These are phyloP conservation scores for Anoplophora glabripennis DNA, from an alignment of 1,140 invertebrate species.

Conservation along the genomic window DNA sequence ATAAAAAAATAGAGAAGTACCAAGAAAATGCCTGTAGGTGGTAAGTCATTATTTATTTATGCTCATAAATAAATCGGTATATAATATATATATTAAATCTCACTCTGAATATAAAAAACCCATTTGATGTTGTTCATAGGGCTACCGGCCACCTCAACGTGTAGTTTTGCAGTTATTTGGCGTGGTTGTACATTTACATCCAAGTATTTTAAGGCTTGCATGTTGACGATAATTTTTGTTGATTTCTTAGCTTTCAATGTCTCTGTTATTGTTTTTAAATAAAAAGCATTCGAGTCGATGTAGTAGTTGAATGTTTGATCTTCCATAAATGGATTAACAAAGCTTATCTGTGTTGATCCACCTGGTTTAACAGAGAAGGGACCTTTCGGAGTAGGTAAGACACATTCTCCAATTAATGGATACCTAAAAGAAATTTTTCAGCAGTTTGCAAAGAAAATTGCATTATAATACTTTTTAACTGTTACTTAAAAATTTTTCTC, in stretches of 20 bases:
- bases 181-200: too few relatives aligned
- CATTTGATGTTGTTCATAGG: conserved; percentile 1
- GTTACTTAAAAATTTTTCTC: too few relatives aligned
- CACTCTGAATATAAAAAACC: conserved; percentile 12
- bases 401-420: conserved; percentile 29
- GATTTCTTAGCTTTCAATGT: conserved; percentile 18
- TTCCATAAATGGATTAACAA: conserved; percentile 35
- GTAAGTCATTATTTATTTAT: too few relatives aligned
- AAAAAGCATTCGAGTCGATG: conserved; percentile 27
- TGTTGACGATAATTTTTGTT: conserved; percentile 20
- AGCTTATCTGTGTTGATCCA: conserved; percentile 15
- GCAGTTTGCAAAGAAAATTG: too few relatives aligned
- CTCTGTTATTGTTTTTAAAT: conserved; percentile 19
- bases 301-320: conserved; percentile 24
- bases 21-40: too few relatives aligned
- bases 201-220: not conserved
- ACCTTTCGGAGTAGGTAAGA: conserved; percentile 37
- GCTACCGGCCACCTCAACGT: too few relatives aligned
- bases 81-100: not conserved
- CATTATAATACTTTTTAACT: too few relatives aligned
- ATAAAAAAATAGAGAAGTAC: too few relatives aligned
- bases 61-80: too few relatives aligned
- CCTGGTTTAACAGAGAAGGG: conserved; percentile 24
- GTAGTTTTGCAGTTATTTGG: too few relatives aligned
- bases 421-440: conserved; percentile 24